phyloP scores from a whole-genome alignment of 2,888 invertebrate genomes.

The Macrostomum cliftonense region DNA sequence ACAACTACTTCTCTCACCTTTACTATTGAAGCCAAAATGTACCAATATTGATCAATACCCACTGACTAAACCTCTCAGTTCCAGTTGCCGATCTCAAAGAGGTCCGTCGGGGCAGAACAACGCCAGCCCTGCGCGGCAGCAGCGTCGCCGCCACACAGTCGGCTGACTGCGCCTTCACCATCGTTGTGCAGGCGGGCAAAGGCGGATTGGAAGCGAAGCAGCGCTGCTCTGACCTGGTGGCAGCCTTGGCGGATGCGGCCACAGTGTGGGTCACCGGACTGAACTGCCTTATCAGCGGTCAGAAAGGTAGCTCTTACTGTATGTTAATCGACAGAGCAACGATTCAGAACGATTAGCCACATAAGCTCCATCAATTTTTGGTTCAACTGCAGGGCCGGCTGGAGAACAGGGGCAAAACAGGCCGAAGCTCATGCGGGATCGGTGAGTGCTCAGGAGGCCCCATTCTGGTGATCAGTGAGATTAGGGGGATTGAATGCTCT shows the following conservation, averaged over 20 bases:
- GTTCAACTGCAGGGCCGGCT: no score
- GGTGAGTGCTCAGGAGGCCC: constrained; percentile 12
- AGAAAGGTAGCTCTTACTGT: constrained; percentile 13
- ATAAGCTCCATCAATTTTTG: no score
- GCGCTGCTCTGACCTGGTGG: constrained; percentile 44
- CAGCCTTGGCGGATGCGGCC: constrained; percentile 43
- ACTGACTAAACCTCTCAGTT: constrained; percentile 29
- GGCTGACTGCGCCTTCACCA: constrained; percentile 45
- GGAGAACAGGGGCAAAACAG: constrained; percentile 24
- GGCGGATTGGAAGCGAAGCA: constrained; percentile 41
- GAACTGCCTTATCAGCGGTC: constrained; percentile 39
- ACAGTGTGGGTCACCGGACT: constrained; percentile 46
- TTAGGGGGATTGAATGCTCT: no score
- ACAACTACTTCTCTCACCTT: no score
- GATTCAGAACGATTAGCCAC: no score
- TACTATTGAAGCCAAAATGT: no score
- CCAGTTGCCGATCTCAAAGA: constrained; percentile 43
- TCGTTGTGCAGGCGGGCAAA: constrained; percentile 39
- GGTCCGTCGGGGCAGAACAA: constrained; percentile 42
- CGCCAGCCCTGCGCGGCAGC: constrained; percentile 40
- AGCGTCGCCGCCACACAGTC: constrained; percentile 38
- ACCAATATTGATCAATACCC: no score
- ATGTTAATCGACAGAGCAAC: no score
- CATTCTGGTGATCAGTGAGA: no score
- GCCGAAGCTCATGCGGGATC: constrained; percentile 24